Evolutionary conservation across 2,113 vertebrate species (phyloP).

Genomic region (Chloropsis hardwickii): DNA sequence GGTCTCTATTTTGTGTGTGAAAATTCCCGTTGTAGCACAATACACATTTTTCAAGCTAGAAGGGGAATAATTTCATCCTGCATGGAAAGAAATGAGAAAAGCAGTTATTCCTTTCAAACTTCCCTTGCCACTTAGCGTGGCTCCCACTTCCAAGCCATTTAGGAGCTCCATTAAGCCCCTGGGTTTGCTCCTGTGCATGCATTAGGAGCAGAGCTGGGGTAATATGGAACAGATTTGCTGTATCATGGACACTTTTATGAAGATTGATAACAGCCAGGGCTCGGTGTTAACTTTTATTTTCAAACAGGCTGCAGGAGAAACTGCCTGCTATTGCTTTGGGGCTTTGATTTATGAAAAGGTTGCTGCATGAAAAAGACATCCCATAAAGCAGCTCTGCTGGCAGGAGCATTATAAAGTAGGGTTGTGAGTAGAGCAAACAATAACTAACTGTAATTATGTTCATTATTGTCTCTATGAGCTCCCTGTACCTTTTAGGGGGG

Average conservation of each 20-base stretch:
- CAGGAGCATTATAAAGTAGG: not conserved
- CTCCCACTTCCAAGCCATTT: constrained; percentile 34
- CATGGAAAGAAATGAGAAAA: not conserved
- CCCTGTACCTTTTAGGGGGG: not conserved
- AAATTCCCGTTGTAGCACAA: not conserved
- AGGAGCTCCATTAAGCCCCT: constrained; percentile 34
- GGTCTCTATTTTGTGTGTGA: not conserved
- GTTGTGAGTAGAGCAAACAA: constrained; percentile 52
- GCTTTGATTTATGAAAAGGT: constrained; percentile 73
- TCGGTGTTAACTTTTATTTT: constrained; percentile 72
- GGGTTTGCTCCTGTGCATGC: constrained; percentile 44
- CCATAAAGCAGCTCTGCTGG: constrained; percentile 53
- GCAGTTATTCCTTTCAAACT: not conserved
- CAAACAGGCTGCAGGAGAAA: constrained; percentile 66
- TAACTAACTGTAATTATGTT: constrained; percentile 61
- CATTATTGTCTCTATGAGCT: constrained; percentile 25
- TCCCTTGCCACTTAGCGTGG: constrained; percentile 30
- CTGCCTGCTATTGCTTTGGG: constrained; percentile 56
- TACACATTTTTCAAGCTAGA: not conserved
- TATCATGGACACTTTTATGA: constrained; percentile 70
- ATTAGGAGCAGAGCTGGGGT: constrained; percentile 33
- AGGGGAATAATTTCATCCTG: not conserved
- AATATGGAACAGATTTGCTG: constrained; percentile 7
- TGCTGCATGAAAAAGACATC: constrained; percentile 64
- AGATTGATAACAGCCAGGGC: constrained; percentile 70